These are phyloP conservation scores for Pristiophorus japonicus DNA, from an alignment of 2,113 vertebrate genomes.

Conservation along the genomic window DNA sequence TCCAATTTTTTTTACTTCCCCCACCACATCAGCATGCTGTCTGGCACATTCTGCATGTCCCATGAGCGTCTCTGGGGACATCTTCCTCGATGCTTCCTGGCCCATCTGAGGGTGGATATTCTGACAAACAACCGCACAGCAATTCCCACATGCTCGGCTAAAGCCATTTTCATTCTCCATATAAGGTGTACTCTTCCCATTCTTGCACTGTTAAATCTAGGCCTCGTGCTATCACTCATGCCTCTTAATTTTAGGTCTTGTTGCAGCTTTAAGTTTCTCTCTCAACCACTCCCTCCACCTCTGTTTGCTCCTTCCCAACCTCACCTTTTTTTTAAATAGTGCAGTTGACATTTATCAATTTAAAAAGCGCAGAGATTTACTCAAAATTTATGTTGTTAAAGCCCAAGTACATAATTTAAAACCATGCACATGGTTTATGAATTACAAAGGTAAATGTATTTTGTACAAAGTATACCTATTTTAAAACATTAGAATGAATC, in stretches of 20 bases:
- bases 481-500: background rate
- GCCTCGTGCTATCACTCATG: background rate
- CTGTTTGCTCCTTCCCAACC: too few species aligned
- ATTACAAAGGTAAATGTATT: background rate
- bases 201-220: background rate
- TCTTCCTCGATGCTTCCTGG: background rate
- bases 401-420: background rate
- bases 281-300: too few species aligned
- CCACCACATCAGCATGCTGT: background rate
- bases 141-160: background rate
- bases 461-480: background rate
- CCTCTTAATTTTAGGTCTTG: background rate
- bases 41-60: background rate
- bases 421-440: background rate
- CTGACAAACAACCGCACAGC: background rate
- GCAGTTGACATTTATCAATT: too few species aligned
- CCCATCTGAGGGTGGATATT: background rate
- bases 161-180: background rate
- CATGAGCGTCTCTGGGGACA: background rate
- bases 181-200: background rate
- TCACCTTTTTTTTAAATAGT: too few species aligned
- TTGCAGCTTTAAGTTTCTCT: too few species aligned
- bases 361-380: too few species aligned
- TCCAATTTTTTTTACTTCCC: background rate
- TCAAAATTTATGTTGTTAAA: background rate